Evolutionary conservation across 1,140 invertebrate species (phyloP).

Genomic region (Listronotus oregonensis): DNA sequence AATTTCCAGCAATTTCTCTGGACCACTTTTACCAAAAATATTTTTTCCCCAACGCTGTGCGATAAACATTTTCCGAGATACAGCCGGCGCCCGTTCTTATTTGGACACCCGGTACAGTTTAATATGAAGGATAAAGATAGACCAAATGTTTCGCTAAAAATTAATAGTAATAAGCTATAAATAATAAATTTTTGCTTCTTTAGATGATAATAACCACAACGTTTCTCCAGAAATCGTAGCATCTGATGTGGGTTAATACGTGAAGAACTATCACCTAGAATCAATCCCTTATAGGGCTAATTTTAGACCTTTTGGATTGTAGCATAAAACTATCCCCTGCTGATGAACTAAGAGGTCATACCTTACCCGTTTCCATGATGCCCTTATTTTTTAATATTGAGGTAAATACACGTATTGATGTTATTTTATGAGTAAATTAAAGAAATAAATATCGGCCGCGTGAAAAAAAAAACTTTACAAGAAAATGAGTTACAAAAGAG

Average conservation of each 20-base stretch:
- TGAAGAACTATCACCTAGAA: slow-evolving; percentile 56
- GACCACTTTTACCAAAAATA: too few relatives aligned
- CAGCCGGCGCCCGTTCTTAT: too few relatives aligned
- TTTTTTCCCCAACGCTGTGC: too few relatives aligned
- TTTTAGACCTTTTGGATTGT: slow-evolving; percentile 56
- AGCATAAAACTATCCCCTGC: slow-evolving; percentile 55
- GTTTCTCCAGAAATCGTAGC: slow-evolving; percentile 56
- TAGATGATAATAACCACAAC: slow-evolving; percentile 48
- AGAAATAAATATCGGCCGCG: neutral
- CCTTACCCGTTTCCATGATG: slow-evolving; percentile 56
- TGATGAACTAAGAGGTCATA: slow-evolving; percentile 57
- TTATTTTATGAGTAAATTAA: slow-evolving; percentile 16
- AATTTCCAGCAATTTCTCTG: too few relatives aligned
- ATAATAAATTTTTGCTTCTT: slow-evolving; percentile 21
- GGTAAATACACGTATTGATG: slow-evolving; percentile 46
- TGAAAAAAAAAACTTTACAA: too few relatives aligned
- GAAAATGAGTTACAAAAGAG: too few relatives aligned
- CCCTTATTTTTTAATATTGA: slow-evolving; percentile 59
- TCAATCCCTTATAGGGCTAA: slow-evolving; percentile 50
- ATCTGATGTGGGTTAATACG: slow-evolving; percentile 57
- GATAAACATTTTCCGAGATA: too few relatives aligned
- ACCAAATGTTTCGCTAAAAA: too few relatives aligned
- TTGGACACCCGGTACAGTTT: too few relatives aligned
- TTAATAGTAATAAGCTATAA: too few relatives aligned
- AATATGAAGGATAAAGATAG: too few relatives aligned